These are phyloP conservation scores for Archips xylosteana DNA, from an alignment of 2,888 invertebrate genomes.

Conservation along the genomic window DNA sequence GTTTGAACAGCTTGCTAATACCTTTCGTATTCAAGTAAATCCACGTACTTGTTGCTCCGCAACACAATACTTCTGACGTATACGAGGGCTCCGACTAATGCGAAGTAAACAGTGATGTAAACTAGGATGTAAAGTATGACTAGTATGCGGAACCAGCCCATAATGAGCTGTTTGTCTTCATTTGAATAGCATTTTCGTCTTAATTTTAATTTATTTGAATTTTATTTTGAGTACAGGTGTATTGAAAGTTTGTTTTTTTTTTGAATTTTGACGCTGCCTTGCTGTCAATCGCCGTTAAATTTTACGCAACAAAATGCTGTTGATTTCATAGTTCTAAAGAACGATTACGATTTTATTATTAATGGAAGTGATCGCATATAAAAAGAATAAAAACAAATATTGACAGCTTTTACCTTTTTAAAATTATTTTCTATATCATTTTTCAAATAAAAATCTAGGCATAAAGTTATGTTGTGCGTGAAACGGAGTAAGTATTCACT, in stretches of 20 bases:
- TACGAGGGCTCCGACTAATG: slow-evolving; percentile 66
- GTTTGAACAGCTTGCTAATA: not conserved
- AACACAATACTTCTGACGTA: slow-evolving; percentile 65
- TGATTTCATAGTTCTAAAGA: not conserved
- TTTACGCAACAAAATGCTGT: not conserved
- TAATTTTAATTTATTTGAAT: slow-evolving; percentile 8
- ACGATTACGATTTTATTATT: too few relatives aligned
- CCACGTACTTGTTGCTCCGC: slow-evolving; percentile 59
- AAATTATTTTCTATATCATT: not conserved
- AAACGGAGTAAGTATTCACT: not conserved
- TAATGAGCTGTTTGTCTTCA: slow-evolving; percentile 49
- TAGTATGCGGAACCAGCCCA: slow-evolving; percentile 69
- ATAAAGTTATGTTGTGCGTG: not conserved
- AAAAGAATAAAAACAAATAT: too few relatives aligned
- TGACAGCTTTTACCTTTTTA: not conserved
- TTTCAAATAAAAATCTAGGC: not conserved
- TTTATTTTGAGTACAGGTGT: slow-evolving; percentile 10
- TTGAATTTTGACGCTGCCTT: not conserved
- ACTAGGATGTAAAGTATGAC: slow-evolving; percentile 68
- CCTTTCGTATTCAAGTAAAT: slow-evolving; percentile 29
- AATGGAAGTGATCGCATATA: too few relatives aligned
- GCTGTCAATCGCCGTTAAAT: not conserved
- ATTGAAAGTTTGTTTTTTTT: not conserved
- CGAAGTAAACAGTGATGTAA: slow-evolving; percentile 67
- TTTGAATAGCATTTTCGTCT: slow-evolving; percentile 20